phyloP scores from a whole-genome alignment of 2,113 vertebrate species.

The Microcebus murinus region DNA sequence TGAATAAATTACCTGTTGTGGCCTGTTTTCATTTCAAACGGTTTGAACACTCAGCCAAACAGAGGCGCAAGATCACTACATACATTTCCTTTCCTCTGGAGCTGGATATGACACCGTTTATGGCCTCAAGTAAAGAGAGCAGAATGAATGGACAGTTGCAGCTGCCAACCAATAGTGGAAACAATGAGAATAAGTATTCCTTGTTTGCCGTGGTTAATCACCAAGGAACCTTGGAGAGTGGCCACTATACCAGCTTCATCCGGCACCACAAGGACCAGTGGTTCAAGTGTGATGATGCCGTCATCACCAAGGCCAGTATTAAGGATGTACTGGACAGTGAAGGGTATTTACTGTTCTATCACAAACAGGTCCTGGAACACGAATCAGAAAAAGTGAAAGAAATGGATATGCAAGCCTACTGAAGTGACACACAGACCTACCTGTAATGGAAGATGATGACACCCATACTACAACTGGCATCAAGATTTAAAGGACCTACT shows the following conservation, averaged over 20 bases:
- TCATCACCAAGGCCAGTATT: conserved; percentile 99
- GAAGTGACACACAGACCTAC: conserved; percentile 93
- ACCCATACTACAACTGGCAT: conserved; percentile 86
- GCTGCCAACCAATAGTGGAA: conserved; percentile 95
- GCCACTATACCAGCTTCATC: conserved; percentile 99
- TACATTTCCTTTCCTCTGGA: conserved; percentile 99
- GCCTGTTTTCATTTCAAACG: conserved; percentile 99
- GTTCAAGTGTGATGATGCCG: conserved; percentile 99
- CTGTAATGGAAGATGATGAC: conserved; percentile 87
- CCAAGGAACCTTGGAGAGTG: conserved; percentile 99
- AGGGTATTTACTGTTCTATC: conserved; percentile 99
- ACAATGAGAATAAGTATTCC: conserved; percentile 99
- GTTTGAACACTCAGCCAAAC: conserved; percentile 98
- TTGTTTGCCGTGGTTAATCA: conserved; percentile 99
- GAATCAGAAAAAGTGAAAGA: conserved; percentile 89
- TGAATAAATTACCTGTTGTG: conserved; percentile 99
- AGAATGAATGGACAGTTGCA: conserved; percentile 99
- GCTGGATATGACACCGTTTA: conserved; percentile 99
- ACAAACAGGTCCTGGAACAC: conserved; percentile 98
- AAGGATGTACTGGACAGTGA: conserved; percentile 99
- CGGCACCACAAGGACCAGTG: conserved; percentile 99
- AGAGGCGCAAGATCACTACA: conserved; percentile 98
- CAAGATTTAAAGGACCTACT: conserved; percentile 92
- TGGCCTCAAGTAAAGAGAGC: conserved; percentile 99
- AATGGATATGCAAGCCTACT: conserved; percentile 88